Evolutionary conservation across 2,797 vertebrate species (phyloP).

Genomic region (Falco berigora): DNA sequence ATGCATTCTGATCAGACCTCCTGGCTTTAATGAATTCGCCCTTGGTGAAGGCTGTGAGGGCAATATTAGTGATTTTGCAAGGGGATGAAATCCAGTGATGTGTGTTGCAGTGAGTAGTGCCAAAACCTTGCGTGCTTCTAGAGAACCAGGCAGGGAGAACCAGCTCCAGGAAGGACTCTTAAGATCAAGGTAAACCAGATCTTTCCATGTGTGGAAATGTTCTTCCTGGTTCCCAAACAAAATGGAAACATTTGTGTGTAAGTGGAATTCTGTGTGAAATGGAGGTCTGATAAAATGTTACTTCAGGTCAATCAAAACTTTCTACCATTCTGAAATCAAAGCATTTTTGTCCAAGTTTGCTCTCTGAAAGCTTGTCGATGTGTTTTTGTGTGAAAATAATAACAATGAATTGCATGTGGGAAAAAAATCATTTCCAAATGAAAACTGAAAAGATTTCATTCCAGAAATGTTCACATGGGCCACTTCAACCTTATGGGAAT

Average conservation of each 20-base stretch:
- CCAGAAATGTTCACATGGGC: neutral
- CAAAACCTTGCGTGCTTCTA: neutral
- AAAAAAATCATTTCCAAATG: constrained; percentile 46
- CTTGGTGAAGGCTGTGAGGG: neutral
- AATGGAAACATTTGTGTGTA: neutral
- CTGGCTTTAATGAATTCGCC: neutral
- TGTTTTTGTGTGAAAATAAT: constrained; percentile 17
- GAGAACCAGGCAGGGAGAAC: neutral
- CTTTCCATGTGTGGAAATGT: neutral
- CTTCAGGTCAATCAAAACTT: neutral
- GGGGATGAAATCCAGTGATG: neutral
- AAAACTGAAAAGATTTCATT: constrained; percentile 27
- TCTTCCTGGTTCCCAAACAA: neutral
- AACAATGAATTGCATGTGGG: constrained; percentile 17
- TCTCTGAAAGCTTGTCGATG: constrained; percentile 7
- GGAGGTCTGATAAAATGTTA: neutral
- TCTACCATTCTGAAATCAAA: constrained; percentile 9
- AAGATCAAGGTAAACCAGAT: neutral
- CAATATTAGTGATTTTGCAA: neutral
- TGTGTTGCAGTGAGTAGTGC: neutral
- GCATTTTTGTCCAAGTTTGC: neutral
- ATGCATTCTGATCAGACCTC: constrained; percentile 24
- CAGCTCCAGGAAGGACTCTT: rapidly evolving
- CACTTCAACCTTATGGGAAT: constrained; percentile 48
- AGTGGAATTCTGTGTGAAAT: neutral